Evolutionary conservation across 2,113 vertebrate genomes (phyloP).

Genomic region (Murina feae): DNA sequence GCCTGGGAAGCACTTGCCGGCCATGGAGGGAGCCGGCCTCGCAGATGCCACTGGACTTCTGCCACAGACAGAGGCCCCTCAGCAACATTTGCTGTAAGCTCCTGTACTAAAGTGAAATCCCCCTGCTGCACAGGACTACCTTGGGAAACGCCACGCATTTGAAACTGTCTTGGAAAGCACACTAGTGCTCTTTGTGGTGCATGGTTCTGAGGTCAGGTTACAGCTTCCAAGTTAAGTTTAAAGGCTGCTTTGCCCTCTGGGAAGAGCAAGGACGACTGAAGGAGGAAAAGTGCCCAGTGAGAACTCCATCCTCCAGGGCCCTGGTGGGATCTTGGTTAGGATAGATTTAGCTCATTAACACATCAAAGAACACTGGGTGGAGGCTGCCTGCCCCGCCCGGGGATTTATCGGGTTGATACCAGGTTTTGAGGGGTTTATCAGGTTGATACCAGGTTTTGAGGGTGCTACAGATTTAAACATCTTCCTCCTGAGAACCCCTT

Average conservation of each 20-base stretch:
- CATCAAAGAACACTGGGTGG: neutral
- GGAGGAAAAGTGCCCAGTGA: neutral
- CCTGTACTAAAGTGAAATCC: neutral
- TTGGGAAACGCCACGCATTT: neutral
- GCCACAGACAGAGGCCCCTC: neutral
- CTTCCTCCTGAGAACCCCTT: neutral
- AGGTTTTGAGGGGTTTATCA: neutral
- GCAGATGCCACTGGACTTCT: neutral
- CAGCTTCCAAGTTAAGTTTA: neutral
- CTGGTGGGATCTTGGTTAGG: neutral
- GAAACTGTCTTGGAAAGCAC: neutral
- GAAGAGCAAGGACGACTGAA: neutral
- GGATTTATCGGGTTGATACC: neutral
- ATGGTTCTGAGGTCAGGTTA: neutral
- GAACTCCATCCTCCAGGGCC: neutral
- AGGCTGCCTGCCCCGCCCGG: neutral
- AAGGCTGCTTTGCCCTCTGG: neutral
- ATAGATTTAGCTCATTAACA: neutral
- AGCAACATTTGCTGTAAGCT: neutral
- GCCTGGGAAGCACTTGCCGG: neutral
- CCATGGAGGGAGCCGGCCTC: accelerated
- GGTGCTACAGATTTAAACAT: neutral
- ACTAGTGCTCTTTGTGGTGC: neutral
- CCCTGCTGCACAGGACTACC: neutral
- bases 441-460: neutral